A percentile compares a stretch with the other conserved stretches of the same genome.
These are phyloP conservation scores for Geodia barretti DNA, from an alignment of 37 sponge, comb jelly and placozoan genomes.

Conservation along the genomic window DNA sequence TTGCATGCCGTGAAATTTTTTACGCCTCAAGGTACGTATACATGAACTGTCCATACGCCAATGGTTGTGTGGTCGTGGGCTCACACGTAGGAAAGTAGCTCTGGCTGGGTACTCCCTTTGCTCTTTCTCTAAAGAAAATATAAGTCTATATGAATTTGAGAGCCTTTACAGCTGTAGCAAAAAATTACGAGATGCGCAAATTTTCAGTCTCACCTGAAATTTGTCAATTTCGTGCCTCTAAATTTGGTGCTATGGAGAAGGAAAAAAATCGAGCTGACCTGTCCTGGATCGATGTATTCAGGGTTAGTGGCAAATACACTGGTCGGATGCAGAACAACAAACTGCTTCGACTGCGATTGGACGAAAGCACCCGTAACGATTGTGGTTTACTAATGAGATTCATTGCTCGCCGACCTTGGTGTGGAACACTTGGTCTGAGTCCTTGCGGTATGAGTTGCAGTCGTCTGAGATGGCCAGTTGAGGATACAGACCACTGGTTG, in stretches of 20 bases:
- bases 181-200: too few relatives aligned
- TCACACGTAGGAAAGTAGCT: constrained; percentile 78
- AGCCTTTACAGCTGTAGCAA: too few relatives aligned
- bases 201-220: too few relatives aligned
- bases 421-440: constrained; percentile 87
- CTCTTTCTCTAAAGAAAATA: background rate
- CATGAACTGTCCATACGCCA: too few relatives aligned
- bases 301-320: constrained; percentile 84
- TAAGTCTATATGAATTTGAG: too few relatives aligned
- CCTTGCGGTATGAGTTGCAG: constrained; percentile 82
- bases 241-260: too few relatives aligned
- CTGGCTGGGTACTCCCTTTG: background rate
- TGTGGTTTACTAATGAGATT: too few relatives aligned
- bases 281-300: constrained; percentile 60
- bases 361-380: constrained; percentile 6
- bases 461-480: constrained; percentile 88
- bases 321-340: constrained; percentile 83
- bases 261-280: background rate
- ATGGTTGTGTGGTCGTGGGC: too few relatives aligned
- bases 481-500: constrained; percentile 90
- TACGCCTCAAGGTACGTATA: too few relatives aligned
- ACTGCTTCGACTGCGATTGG: constrained; percentile 60
- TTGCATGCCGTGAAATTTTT: too few relatives aligned
- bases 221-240: too few relatives aligned
- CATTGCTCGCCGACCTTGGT: constrained; percentile 63